Evolutionary conservation across 1,140 invertebrate species (phyloP).

Genomic region (Apocrypta bakeri): DNA sequence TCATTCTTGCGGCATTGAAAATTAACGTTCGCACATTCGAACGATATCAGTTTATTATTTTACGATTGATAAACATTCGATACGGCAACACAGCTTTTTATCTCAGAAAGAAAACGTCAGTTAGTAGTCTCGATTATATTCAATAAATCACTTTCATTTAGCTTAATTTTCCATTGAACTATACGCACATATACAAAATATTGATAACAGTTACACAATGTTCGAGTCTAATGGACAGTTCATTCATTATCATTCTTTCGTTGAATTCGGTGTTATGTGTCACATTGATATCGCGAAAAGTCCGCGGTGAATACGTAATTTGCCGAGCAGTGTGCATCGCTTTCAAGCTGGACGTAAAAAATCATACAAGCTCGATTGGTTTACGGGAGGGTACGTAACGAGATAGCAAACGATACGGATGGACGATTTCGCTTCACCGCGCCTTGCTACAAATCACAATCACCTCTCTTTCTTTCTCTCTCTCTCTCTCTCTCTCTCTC

Average conservation of each 20-base stretch:
- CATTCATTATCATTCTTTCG: neutral
- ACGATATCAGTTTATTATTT: too few species aligned
- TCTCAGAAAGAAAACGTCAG: too few species aligned
- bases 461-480: neutral
- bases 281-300: neutral
- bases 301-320: neutral
- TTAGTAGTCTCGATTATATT: too few species aligned
- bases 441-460: conserved; percentile 39
- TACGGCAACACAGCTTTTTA: too few species aligned
- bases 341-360: conserved; percentile 3
- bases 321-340: neutral
- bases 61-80: too few species aligned
- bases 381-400: conserved; percentile 15
- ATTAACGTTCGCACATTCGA: too few species aligned
- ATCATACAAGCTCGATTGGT: conserved; percentile 21
- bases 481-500: neutral
- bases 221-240: neutral
- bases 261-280: neutral
- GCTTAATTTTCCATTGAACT: too few species aligned
- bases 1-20: too few species aligned
- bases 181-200: too few species aligned
- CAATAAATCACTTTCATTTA: too few species aligned
- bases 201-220: neutral
- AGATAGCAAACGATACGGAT: conserved; percentile 7
- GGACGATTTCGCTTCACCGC: conserved; percentile 49